These are phyloP conservation scores for Anticlea derivata DNA, from an alignment of 2,888 invertebrate species.

Conservation along the genomic window DNA sequence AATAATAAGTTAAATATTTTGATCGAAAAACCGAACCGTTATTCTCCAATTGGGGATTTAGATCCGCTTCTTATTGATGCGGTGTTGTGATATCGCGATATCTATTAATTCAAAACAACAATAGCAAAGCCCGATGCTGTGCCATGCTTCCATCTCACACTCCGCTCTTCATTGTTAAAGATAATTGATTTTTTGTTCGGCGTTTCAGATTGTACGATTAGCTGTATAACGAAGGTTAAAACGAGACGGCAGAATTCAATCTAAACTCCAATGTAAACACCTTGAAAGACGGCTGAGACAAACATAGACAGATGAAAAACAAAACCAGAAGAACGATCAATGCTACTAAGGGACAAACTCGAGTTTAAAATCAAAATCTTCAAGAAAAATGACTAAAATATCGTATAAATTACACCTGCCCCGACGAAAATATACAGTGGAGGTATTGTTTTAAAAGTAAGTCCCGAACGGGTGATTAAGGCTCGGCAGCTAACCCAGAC, in stretches of 20 bases:
- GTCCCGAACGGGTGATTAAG: conserved; percentile 74
- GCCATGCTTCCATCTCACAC: conserved; percentile 65
- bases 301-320: conserved; percentile 78
- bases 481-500: conserved; percentile 69
- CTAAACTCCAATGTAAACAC: conserved; percentile 73
- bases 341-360: conserved; percentile 54
- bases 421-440: conserved; percentile 71
- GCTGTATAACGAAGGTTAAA: conserved; percentile 52
- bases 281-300: conserved; percentile 64
- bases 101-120: conserved; percentile 72
- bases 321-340: conserved; percentile 70
- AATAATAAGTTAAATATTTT: conserved; percentile 42
- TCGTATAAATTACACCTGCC: conserved; percentile 77
- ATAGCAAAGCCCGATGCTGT: conserved; percentile 56
- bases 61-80: conserved; percentile 70
- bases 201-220: conserved; percentile 54
- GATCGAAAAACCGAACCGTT: conserved; percentile 61
- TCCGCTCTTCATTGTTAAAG: conserved; percentile 64
- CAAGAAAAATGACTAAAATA: conserved; percentile 58
- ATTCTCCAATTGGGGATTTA: conserved; percentile 62
- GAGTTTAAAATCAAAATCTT: conserved; percentile 68
- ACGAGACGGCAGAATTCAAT: conserved; percentile 67
- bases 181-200: conserved; percentile 71
- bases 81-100: conserved; percentile 71
- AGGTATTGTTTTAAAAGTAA: conserved; percentile 79